phyloP scores from a whole-genome alignment of 2,797 vertebrate species.

The Gymnoscopelus microlampas region DNA sequence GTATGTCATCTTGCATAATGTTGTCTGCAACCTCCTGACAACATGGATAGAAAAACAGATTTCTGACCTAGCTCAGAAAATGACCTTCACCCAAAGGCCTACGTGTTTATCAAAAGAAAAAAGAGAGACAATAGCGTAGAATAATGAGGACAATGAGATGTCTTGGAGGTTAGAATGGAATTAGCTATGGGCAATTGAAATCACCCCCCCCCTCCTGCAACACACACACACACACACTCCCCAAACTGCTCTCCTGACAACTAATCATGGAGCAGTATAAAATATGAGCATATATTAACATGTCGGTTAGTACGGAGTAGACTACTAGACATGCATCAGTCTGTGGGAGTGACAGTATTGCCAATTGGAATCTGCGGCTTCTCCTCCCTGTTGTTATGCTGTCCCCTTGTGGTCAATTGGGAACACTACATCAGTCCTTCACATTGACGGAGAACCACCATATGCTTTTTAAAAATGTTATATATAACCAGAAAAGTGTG shows the following conservation, averaged over 20 bases:
- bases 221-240: background rate
- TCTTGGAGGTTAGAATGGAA: conserved; percentile 6
- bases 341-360: background rate
- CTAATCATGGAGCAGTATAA: conserved; percentile 22
- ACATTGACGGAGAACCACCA: background rate
- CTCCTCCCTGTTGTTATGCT: conserved; percentile 20
- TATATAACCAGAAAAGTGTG: no score
- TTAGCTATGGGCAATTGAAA: conserved; percentile 32
- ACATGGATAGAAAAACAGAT: background rate
- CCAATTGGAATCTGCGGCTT: background rate
- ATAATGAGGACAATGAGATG: conserved; percentile 25
- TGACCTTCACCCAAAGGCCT: background rate
- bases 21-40: background rate
- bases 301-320: conserved; percentile 2
- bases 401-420: conserved; percentile 58
- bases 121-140: background rate
- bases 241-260: conserved; percentile 24
- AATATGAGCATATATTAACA: conserved; percentile 17
- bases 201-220: background rate
- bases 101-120: background rate
- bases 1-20: background rate
- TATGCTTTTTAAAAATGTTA: no score
- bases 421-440: background rate
- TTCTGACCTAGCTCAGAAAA: background rate
- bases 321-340: conserved; percentile 15